phyloP scores from a whole-genome alignment of 2,888 invertebrate species.

The Thecocarcelia acutangulata region DNA sequence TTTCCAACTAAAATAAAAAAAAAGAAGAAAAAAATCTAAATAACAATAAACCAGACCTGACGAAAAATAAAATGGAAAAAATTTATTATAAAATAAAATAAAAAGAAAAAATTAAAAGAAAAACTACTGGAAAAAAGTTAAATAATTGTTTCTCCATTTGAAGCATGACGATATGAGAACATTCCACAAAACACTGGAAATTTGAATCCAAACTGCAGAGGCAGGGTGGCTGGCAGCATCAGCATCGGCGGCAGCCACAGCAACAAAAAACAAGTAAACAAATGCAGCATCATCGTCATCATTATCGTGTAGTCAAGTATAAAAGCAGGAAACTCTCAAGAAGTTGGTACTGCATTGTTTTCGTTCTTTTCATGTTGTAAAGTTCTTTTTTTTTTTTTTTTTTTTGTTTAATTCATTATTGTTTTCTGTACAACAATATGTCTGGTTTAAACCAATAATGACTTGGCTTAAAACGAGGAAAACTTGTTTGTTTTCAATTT shows the following conservation, averaged over 20 bases:
- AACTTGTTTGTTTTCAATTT: constrained; percentile 60
- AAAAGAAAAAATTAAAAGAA: constrained; percentile 5
- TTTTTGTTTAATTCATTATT: constrained; percentile 56
- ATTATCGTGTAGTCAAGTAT: constrained; percentile 53
- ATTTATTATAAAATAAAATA: background rate
- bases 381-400: constrained; percentile 26
- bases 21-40: constrained; percentile 52
- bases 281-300: constrained; percentile 25
- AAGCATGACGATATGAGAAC: constrained; percentile 52
- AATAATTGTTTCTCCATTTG: constrained; percentile 58
- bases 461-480: constrained; percentile 63
- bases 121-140: constrained; percentile 51
- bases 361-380: background rate
- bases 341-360: constrained; percentile 31
- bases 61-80: constrained; percentile 41
- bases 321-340: constrained; percentile 59
- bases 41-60: constrained; percentile 38
- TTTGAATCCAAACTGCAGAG: background rate
- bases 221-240: background rate
- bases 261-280: background rate
- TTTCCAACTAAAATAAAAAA: constrained; percentile 45
- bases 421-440: constrained; percentile 60
- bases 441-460: constrained; percentile 66
- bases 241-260: background rate
- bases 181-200: constrained; percentile 7